A percentile compares a stretch with the other conserved stretches of the same genome.
Evolutionary conservation across 1,140 invertebrate genomes (phyloP).

Genomic region (Cotesia typhae): DNA sequence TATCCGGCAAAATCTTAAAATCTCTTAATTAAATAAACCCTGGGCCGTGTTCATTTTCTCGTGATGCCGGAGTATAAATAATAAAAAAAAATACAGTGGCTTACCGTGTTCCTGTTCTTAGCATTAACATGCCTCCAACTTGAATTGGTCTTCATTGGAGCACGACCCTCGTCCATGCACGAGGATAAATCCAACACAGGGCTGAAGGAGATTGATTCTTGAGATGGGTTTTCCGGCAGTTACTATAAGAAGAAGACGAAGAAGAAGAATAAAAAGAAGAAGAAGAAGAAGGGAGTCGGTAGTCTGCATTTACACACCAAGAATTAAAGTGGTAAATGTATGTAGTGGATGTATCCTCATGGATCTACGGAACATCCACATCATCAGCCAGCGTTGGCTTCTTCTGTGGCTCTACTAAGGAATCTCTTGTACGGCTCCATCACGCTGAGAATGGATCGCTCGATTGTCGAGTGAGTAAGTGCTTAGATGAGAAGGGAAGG

Average conservation of each 20-base stretch:
- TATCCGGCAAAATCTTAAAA: background rate
- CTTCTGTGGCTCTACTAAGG: background rate
- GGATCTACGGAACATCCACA: no score
- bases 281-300: background rate
- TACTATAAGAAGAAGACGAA: no score
- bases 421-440: constrained; percentile 13
- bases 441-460: constrained; percentile 13
- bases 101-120: no score
- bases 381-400: background rate
- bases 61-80: background rate
- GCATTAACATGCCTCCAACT: no score
- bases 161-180: background rate
- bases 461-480: constrained; percentile 22
- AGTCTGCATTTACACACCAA: background rate
- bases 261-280: no score
- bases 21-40: constrained; percentile 16
- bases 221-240: constrained; percentile 7
- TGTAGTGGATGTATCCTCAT: no score
- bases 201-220: constrained; percentile 7
- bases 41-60: background rate
- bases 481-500: constrained; percentile 1
- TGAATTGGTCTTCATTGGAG: background rate
- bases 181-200: constrained; percentile 14
- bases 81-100: no score
- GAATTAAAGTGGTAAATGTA: constrained; percentile 2